Conservation (phyloP, 2,113 vertebrate species). For the Dicentrarchus labrax region DNA sequence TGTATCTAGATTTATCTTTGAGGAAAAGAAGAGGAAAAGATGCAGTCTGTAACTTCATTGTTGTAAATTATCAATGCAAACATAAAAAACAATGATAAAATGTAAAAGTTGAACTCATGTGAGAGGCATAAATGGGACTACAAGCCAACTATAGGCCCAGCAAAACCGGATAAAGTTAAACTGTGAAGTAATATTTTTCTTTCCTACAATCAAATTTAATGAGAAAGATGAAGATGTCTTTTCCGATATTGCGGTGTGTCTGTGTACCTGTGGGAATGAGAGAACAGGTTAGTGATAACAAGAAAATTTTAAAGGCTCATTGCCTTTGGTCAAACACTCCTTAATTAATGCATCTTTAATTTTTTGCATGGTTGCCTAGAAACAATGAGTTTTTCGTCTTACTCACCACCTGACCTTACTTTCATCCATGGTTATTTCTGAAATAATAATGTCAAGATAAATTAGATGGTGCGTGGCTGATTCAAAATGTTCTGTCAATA, state of each 20-base stretch:
- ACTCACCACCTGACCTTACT: not conserved
- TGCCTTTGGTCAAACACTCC: not conserved
- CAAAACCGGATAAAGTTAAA: not conserved
- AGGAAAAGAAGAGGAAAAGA: not conserved
- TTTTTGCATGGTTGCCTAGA: not conserved
- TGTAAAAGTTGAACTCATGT: not conserved
- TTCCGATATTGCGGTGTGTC: not conserved
- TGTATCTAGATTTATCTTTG: not conserved
- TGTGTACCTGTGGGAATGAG: not conserved
- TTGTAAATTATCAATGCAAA: not conserved
- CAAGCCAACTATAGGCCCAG: not conserved
- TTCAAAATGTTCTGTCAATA: constrained; percentile 3
- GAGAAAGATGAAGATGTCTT: not conserved
- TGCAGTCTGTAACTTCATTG: not conserved
- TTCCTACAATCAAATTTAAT: not conserved
- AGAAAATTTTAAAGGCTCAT: not conserved
- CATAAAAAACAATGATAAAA: not conserved
- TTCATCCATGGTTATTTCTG: not conserved
- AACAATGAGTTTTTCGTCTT: not conserved
- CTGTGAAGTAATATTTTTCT: not conserved
- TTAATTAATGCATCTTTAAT: not conserved
- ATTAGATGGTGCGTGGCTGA: not conserved
- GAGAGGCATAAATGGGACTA: not conserved
- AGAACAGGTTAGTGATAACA: not conserved
- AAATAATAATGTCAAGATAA: not conserved